Conservation (phyloP, 2,113 vertebrate species). For the Rhineura floridana region DNA sequence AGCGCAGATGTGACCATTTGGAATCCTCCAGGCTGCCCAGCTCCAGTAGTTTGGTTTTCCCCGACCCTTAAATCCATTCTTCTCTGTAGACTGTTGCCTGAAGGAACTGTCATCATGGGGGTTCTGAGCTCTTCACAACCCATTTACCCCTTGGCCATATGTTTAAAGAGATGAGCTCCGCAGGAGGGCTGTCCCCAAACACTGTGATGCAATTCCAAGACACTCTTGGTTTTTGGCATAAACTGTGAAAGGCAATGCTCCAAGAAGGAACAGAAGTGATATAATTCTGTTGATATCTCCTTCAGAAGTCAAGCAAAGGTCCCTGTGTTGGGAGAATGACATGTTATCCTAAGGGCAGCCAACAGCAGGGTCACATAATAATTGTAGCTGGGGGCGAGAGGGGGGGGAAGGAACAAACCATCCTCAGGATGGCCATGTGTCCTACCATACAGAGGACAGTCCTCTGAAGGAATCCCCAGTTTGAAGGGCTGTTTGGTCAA, state of each 20-base stretch:
- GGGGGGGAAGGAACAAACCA: slow-evolving; percentile 11
- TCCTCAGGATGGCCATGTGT: too few species aligned
- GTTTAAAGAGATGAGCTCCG: background rate
- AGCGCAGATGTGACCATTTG: background rate
- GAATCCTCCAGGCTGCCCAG: background rate
- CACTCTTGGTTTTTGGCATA: slow-evolving; percentile 2
- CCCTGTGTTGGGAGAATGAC: background rate
- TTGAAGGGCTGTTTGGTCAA: too few species aligned
- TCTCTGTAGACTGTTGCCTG: background rate
- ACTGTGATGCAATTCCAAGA: slow-evolving; percentile 26
- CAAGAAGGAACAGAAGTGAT: slow-evolving; percentile 6
- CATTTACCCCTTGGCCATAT: background rate
- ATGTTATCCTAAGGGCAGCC: background rate
- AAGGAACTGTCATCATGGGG: background rate
- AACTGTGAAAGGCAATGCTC: background rate
- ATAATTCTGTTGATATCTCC: slow-evolving; percentile 9
- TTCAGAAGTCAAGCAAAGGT: background rate
- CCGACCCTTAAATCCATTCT: background rate
- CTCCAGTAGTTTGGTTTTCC: background rate
- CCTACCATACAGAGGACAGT: too few species aligned
- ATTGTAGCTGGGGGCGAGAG: too few species aligned
- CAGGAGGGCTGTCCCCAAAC: background rate
- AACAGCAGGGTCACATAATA: slow-evolving; percentile 23
- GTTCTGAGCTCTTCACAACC: background rate
- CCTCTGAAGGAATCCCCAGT: too few species aligned